Evolutionary conservation across 2,888 invertebrate species (phyloP).

Genomic region (Xestia xanthographa): DNA sequence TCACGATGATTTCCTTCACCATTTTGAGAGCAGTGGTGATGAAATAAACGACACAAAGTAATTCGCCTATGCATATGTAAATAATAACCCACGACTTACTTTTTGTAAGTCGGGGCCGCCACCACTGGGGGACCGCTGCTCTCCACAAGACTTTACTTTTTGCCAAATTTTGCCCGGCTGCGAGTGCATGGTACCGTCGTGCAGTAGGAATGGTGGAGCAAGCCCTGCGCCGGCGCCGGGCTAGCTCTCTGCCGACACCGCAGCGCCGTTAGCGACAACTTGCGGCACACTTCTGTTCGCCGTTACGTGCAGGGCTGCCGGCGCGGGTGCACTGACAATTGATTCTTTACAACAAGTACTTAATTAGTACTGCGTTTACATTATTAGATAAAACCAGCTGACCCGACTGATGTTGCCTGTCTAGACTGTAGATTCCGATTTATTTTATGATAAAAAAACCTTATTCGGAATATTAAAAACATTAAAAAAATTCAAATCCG

Average conservation of each 20-base stretch:
- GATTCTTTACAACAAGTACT: background rate
- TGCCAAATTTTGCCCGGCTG: background rate
- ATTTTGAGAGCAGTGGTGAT: too few relatives aligned
- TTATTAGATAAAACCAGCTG: too few relatives aligned
- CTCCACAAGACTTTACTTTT: background rate
- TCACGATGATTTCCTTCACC: too few relatives aligned
- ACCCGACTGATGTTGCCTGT: too few relatives aligned
- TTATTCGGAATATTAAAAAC: background rate
- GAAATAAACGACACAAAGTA: too few relatives aligned
- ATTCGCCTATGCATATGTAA: too few relatives aligned
- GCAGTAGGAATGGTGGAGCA: background rate
- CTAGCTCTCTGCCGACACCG: slow-evolving; percentile 58
- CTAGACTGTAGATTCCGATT: background rate
- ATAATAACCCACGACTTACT: too few relatives aligned
- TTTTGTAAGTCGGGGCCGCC: too few relatives aligned
- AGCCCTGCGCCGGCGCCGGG: slow-evolving; percentile 42
- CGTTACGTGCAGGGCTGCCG: slow-evolving; percentile 65
- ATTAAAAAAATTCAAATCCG: background rate
- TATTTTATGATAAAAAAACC: background rate
- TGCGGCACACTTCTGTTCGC: slow-evolving; percentile 62
- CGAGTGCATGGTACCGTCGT: too few relatives aligned
- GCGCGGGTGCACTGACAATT: background rate
- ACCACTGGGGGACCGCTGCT: too few relatives aligned
- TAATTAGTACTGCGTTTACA: too few relatives aligned
- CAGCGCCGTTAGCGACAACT: slow-evolving; percentile 66